Base-by-base conservation (phyloP, 2,113 vertebrate species). In the Bos javanicus region DNA sequence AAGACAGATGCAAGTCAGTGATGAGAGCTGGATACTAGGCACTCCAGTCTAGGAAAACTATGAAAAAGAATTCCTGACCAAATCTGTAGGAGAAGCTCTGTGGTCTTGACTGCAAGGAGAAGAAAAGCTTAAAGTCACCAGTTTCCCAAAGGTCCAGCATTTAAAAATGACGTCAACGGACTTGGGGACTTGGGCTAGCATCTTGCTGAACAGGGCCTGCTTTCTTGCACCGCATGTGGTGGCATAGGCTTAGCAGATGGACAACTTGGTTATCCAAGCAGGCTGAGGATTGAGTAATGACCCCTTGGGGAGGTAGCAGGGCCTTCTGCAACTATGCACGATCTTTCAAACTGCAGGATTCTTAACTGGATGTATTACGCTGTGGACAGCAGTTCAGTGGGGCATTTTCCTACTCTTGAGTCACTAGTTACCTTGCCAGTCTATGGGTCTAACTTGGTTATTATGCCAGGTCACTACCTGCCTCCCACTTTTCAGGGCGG, bases 91-190 rank as follows among this genome's bases (percentile, higher is more conserved):
- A n/a, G 98, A 99, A 19, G 80, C 99, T 84, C 94, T 98, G 97
- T 1, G 98, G 98, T 93, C 98, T 99, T 74, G 98, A 97, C 88
- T 98, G 99, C 94, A 99, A 97, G 98, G 99, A 99, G 98, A 99
- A 99, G 98, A 99, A 99, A 99, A 99, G 99, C 97, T 99, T 99
- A 96, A 99, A 99, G 98, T 98, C 99, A 54, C 98, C 99, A 0
- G 98, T 99, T 54, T 99, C 98, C 33, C 98, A 99, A 48, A 99
- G 99, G 60, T 99, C 99, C 59, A 99, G 98, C 96, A 99, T 99
- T 98, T 99, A 99, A 81, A 6, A 99, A 98, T 3, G 99, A 99
- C 98, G 98, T 99, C 98, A 99, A 98, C 97, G 99, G 99, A 99
- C 92, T 25, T 91, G 85, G 56, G 15, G 16, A 39, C 81, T 52